Conservation (phyloP, 2,888 invertebrate genomes). For the Diabrotica balteata region DNA sequence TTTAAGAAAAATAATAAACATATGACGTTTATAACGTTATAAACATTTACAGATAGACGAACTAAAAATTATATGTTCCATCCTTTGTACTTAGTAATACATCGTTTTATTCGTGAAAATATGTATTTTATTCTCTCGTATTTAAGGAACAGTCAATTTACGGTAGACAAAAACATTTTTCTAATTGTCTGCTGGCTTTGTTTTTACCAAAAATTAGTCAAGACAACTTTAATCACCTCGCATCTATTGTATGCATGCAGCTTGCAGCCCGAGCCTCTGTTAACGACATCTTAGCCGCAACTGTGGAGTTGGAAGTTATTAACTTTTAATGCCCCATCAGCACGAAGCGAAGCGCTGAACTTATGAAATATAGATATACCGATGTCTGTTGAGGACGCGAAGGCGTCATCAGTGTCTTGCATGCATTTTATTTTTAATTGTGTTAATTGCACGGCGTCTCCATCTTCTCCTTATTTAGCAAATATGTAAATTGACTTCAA, state of each 20-base stretch:
- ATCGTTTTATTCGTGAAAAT: too few species aligned
- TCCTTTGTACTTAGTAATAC: too few species aligned
- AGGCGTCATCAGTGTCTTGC: neutral
- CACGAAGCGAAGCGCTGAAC: slow-evolving; percentile 8
- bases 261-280: slow-evolving; percentile 5
- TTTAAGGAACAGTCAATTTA: too few species aligned
- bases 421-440: slow-evolving; percentile 11
- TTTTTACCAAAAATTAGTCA: too few species aligned
- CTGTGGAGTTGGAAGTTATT: slow-evolving; percentile 18
- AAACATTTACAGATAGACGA: too few species aligned
- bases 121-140: too few species aligned
- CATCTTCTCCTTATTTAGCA: slow-evolving; percentile 10
- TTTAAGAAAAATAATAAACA: too few species aligned
- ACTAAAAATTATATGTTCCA: too few species aligned
- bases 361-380: slow-evolving; percentile 9
- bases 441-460: slow-evolving; percentile 8
- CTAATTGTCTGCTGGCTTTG: neutral
- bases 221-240: neutral
- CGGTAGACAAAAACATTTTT: neutral
- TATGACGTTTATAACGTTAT: too few species aligned
- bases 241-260: neutral
- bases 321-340: slow-evolving; percentile 27
- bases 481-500: slow-evolving; percentile 12
- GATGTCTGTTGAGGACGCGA: neutral
- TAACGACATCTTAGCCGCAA: slow-evolving; percentile 23